Conservation (phyloP, 1,140 invertebrate genomes). For the Solenopsis fugax region DNA sequence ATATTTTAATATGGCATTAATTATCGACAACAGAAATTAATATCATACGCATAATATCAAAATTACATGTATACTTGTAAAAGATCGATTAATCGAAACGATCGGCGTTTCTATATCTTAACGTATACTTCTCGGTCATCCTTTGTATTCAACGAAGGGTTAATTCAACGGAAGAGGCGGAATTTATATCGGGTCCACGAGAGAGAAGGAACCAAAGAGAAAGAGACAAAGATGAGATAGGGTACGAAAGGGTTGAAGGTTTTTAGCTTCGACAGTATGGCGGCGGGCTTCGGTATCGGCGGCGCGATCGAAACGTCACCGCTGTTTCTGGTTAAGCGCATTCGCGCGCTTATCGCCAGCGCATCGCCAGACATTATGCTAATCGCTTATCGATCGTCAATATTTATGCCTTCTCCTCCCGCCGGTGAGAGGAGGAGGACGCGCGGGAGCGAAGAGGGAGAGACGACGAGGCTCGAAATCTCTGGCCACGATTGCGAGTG, state of each 20-base stretch:
- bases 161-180: slow-evolving; percentile 20
- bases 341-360: slow-evolving; percentile 60
- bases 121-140: not conserved
- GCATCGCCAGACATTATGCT: slow-evolving; percentile 64
- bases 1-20: not conserved
- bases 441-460: not conserved
- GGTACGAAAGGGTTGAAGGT: slow-evolving; percentile 55
- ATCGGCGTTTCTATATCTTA: not conserved
- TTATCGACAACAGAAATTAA: not conserved
- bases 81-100: not conserved
- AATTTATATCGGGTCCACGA: slow-evolving; percentile 26
- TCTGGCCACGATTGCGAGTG: slow-evolving; percentile 36
- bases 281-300: slow-evolving; percentile 36
- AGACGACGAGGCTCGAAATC: slow-evolving; percentile 41
- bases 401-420: slow-evolving; percentile 48
- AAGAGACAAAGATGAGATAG: not conserved
- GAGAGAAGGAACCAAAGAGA: not conserved
- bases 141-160: slow-evolving; percentile 15
- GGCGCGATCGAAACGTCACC: slow-evolving; percentile 70
- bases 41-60: not conserved
- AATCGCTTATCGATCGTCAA: slow-evolving; percentile 66
- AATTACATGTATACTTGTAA: not conserved
- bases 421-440: not conserved
- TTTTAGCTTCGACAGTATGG: slow-evolving; percentile 55
- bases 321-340: slow-evolving; percentile 64